phyloP scores from a whole-genome alignment of 2,888 invertebrate species.

The Alloscopus bannaensis region DNA sequence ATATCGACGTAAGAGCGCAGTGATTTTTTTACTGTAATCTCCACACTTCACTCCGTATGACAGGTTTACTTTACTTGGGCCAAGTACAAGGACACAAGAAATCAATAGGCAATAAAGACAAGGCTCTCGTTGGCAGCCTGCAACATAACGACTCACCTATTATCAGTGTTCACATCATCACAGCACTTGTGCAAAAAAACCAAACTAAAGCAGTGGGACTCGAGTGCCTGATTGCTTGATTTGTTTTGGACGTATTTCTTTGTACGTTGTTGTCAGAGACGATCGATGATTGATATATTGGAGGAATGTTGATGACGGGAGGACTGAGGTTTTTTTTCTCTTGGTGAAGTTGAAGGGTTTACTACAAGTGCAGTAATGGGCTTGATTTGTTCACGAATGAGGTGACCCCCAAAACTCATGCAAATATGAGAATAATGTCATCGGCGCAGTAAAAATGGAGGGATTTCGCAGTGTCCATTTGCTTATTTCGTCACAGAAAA shows the following conservation, averaged over 20 bases:
- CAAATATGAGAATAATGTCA: too few species aligned
- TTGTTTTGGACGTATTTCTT: too few species aligned
- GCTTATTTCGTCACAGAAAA: too few species aligned
- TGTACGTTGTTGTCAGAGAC: neutral
- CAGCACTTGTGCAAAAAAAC: neutral
- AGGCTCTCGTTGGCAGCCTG: neutral
- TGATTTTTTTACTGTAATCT: neutral
- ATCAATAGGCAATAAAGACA: neutral
- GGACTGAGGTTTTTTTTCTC: neutral
- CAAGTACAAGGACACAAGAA: constrained; percentile 28
- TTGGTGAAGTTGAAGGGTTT: neutral
- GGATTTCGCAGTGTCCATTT: too few species aligned
- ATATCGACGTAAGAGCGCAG: neutral
- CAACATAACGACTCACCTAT: too few species aligned
- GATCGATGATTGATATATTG: neutral
- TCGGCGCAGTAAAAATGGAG: too few species aligned
- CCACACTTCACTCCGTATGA: neutral
- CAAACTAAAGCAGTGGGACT: neutral
- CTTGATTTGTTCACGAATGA: too few species aligned
- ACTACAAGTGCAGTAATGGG: too few species aligned
- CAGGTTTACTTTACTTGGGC: constrained; percentile 11
- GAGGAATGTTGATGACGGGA: too few species aligned
- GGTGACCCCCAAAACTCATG: too few species aligned
- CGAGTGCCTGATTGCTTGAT: too few species aligned
- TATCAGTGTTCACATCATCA: too few species aligned